Percentiles rank a stretch among this genome's conserved stretches.
These are phyloP conservation scores for Drosophila virilis DNA, from an alignment of 1,140 invertebrate species.

Conservation along the genomic window DNA sequence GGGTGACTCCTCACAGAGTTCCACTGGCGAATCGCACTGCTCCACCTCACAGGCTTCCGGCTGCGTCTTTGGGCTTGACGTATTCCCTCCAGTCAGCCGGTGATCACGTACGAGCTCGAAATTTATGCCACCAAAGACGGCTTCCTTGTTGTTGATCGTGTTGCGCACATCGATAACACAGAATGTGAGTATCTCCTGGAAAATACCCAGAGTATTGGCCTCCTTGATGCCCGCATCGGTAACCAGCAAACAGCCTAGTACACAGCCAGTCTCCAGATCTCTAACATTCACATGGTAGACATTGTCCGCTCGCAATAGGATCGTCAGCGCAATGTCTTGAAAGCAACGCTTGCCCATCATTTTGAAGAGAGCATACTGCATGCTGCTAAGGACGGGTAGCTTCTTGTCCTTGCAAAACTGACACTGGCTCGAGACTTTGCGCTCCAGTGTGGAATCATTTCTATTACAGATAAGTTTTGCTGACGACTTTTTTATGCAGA, in stretches of 20 bases:
- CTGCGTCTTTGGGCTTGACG: neutral
- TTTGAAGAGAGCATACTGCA: constrained; percentile 29
- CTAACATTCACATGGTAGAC: constrained; percentile 68
- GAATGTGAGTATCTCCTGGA: constrained; percentile 69
- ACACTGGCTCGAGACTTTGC: constrained; percentile 44
- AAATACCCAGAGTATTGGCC: constrained; percentile 48
- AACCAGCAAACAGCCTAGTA: constrained; percentile 63
- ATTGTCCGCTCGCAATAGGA: constrained; percentile 65
- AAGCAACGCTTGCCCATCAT: constrained; percentile 26
- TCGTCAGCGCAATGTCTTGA: constrained; percentile 45
- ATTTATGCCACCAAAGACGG: constrained; percentile 38
- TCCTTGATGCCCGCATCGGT: constrained; percentile 56
- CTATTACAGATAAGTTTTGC: neutral
- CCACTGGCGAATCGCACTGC: neutral
- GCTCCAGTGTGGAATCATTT: neutral
- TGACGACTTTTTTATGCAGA: neutral
- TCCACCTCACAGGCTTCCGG: neutral
- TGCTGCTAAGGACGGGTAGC: constrained; percentile 23
- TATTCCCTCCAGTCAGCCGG: constrained; percentile 39
- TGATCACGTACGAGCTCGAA: constrained; percentile 50
- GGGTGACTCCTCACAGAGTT: too few species aligned
- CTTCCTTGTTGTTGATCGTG: constrained; percentile 36
- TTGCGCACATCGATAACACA: constrained; percentile 63
- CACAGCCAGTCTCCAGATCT: constrained; percentile 18
- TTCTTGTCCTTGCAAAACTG: constrained; percentile 41